Evolutionary conservation across 2,888 invertebrate genomes (phyloP).

Genomic region (Seladonia tumulorum): DNA sequence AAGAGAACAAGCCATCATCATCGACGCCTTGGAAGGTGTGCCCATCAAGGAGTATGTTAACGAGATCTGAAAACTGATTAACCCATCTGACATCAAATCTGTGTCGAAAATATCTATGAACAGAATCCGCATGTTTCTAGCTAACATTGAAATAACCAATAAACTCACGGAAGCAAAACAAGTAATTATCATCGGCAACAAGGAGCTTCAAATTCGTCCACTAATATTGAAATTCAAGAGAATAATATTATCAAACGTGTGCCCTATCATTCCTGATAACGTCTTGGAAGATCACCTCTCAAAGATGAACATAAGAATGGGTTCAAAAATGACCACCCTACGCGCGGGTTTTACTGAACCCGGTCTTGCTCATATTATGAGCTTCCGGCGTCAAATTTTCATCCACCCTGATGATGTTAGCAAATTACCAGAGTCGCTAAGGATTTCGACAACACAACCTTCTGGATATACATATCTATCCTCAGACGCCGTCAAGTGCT

Average conservation of each 20-base stretch:
- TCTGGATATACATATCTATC: no score
- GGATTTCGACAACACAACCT: no score
- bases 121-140: background rate
- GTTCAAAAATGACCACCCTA: no score
- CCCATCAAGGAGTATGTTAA: background rate
- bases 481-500: no score
- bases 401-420: no score
- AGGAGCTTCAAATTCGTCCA: background rate
- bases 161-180: background rate
- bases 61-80: background rate
- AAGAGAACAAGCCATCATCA: no score
- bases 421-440: no score
- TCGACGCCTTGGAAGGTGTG: background rate
- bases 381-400: no score
- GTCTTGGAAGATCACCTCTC: background rate
- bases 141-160: background rate
- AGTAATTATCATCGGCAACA: background rate
- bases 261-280: background rate
- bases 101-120: background rate
- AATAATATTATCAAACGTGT: slow-evolving; percentile 9
- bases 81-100: background rate
- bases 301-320: no score
- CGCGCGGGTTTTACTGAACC: no score
- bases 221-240: background rate
- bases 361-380: no score